Base-by-base conservation (phyloP, 2,113 vertebrate genomes). In the Paramisgurnus dabryanus region DNA sequence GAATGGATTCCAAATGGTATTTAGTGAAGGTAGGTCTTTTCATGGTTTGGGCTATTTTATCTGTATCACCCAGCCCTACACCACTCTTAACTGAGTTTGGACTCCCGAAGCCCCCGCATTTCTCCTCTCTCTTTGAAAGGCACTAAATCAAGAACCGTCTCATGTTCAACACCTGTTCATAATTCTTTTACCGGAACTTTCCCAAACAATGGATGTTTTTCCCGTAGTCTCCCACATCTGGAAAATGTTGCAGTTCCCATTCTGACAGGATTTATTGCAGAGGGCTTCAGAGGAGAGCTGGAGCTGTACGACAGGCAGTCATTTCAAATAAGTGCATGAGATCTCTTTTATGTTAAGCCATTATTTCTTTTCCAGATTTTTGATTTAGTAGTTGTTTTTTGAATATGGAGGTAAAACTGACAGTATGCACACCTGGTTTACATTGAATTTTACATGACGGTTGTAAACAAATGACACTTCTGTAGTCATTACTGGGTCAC, bases 81-180 rank as follows among this genome's bases (percentile, higher is more conserved):
- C 2, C 3, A 4, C 1, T 12, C 17, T 66, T 66, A 18, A 63
- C 15, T n/a, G 27, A n/a, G 22, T 40, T 63, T 17, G 0, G 4
- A 63, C 57, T n/a, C 53, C 2, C 5, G 6, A 15, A 6, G 15
- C 13, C 53, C 15, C 8, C 57, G 4, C 8, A 47, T 76, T 40
- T 7, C 27, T 66, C 61, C 39, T 5, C 22, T 66, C 45, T n/a
- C n/a, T 76, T 22, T 75, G 12, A 76, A 65, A 76, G 80, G 74
- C 53, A 83, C 83, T 79, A 50, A 60, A 13, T 71, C 78, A n/a
- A 45, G 49, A 57, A 49, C 57, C 61, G 49, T 22, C 17, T 80
- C 71, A 45, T 43, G 39, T 67, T 70, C 80, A 80, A 90, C 92
- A 93, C 91, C 93, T 93, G 91, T 92, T 88, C 58, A 50, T 57